These are phyloP conservation scores for Marisa cornuarietis DNA, from an alignment of 1,140 invertebrate genomes.

Conservation along the genomic window DNA sequence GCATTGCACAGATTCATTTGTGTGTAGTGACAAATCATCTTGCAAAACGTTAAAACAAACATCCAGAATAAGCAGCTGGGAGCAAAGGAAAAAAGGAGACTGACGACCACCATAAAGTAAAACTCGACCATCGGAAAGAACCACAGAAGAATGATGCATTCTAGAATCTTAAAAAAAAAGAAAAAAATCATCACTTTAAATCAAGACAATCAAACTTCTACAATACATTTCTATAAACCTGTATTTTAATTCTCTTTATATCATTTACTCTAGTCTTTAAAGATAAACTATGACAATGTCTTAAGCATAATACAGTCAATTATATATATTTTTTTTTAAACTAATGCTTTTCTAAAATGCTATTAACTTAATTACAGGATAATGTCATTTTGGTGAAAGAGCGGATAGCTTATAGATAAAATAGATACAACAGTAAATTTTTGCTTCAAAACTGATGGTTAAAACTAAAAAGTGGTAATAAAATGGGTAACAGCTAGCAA, in stretches of 20 bases:
- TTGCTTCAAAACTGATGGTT: not conserved
- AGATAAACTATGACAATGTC: too few species aligned
- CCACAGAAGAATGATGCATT: constrained; percentile 46
- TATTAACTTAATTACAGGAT: too few species aligned
- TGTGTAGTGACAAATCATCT: not conserved
- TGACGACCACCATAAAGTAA: constrained; percentile 53
- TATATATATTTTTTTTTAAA: too few species aligned
- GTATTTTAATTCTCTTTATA: too few species aligned
- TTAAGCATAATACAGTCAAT: too few species aligned
- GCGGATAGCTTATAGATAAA: too few species aligned
- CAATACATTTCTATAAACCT: too few species aligned
- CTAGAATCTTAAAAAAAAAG: constrained; percentile 39
- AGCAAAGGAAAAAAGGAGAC: constrained; percentile 53
- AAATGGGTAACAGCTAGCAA: not conserved
- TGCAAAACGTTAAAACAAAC: constrained; percentile 1
- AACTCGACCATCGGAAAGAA: constrained; percentile 43
- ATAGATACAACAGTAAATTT: not conserved
- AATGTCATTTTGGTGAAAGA: too few species aligned
- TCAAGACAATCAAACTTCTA: too few species aligned
- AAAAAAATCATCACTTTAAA: not conserved
- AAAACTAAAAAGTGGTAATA: not conserved
- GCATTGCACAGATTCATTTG: too few species aligned
- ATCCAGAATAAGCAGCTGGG: constrained; percentile 41
- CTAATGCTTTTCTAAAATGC: too few species aligned
- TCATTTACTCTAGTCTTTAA: too few species aligned